phyloP scores from a whole-genome alignment of 2,113 vertebrate genomes.

The Triplophysa tibetana region DNA sequence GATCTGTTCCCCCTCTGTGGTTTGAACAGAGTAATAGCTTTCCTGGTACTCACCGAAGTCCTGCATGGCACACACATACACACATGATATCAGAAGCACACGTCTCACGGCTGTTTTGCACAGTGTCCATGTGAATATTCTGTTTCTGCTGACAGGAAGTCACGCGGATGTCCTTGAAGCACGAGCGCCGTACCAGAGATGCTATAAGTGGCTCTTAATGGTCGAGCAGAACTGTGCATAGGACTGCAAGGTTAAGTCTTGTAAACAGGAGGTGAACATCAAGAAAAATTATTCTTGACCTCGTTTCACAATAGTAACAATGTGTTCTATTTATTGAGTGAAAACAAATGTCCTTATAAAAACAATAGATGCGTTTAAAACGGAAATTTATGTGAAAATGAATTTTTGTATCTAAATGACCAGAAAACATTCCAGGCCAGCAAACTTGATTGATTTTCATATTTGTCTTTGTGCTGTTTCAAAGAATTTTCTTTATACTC shows the following conservation, averaged over 20 bases:
- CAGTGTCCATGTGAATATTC: neutral
- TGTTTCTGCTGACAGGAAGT: constrained; percentile 21
- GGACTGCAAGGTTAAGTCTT: constrained; percentile 13
- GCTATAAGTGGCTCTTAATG: constrained; percentile 24
- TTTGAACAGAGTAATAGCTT: constrained; percentile 98
- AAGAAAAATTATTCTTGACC: neutral
- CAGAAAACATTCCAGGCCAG: neutral
- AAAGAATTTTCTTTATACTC: too few species aligned
- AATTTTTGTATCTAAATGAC: neutral
- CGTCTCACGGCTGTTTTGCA: constrained; percentile 2
- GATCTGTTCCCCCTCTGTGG: constrained; percentile 98
- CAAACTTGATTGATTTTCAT: neutral
- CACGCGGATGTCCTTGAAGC: constrained; percentile 26
- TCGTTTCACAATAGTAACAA: neutral
- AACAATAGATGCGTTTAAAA: too few species aligned
- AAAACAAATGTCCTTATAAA: too few species aligned
- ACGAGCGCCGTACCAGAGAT: constrained; percentile 14
- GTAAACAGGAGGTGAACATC: too few species aligned
- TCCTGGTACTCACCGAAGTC: constrained; percentile 99
- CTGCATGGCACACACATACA: constrained; percentile 64
- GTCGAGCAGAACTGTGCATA: constrained; percentile 13
- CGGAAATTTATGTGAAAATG: neutral
- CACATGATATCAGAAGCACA: constrained; percentile 26
- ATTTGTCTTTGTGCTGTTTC: neutral
- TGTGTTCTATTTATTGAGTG: too few species aligned